Evolutionary conservation across 2,113 vertebrate species (phyloP).

Genomic region (Boleophthalmus pectinirostris): DNA sequence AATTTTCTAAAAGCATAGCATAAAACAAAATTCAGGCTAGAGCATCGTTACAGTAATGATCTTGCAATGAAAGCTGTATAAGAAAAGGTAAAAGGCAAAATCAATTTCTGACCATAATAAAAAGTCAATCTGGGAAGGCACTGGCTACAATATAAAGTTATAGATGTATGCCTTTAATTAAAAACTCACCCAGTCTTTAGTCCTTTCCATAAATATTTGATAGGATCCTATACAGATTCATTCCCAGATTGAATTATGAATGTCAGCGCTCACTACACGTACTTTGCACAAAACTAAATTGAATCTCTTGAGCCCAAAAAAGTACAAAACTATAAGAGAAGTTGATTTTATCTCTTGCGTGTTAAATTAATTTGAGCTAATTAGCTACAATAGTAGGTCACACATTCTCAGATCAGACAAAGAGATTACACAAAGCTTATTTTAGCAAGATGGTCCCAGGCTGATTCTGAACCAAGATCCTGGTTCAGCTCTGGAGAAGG

Average conservation of each 20-base stretch:
- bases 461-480: background rate
- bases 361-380: background rate
- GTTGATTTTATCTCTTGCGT: conserved; percentile 1
- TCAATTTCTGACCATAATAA: background rate
- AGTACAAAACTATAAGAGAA: conserved; percentile 22
- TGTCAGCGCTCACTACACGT: background rate
- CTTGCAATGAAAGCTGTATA: conserved; percentile 32
- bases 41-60: background rate
- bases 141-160: background rate
- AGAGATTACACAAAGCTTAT: background rate
- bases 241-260: background rate
- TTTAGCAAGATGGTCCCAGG: background rate
- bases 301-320: conserved; percentile 23
- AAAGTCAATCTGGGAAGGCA: background rate
- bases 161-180: conserved; percentile 31
- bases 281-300: background rate
- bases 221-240: conserved; percentile 2
- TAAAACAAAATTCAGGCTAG: background rate
- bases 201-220: conserved; percentile 10
- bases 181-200: background rate
- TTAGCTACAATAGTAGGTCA: background rate
- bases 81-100: background rate
- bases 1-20: too few species aligned
- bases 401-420: background rate
- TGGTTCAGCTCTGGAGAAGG: background rate